phyloP scores from a whole-genome alignment of 1,140 invertebrate genomes.

The Mya arenaria region DNA sequence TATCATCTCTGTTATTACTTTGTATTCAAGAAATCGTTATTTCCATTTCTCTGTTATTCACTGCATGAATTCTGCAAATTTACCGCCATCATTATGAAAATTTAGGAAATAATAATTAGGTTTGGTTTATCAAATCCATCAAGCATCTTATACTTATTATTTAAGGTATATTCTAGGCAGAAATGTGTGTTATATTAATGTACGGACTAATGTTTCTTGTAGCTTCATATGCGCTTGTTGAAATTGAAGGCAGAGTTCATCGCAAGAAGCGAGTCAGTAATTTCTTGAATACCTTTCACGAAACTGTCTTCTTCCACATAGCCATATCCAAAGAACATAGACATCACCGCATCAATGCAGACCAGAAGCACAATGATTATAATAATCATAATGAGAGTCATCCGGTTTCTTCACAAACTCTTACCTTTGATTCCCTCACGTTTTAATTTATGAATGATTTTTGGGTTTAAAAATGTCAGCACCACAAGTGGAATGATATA shows the following conservation, averaged over 20 bases:
- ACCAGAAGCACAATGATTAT: constrained; percentile 89
- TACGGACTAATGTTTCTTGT: constrained; percentile 48
- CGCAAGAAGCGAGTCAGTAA: constrained; percentile 89
- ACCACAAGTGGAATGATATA: constrained; percentile 84
- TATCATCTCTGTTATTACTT: too few relatives aligned
- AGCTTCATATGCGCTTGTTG: constrained; percentile 41
- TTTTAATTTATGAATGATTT: constrained; percentile 87
- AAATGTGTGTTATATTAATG: too few relatives aligned
- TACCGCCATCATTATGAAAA: too few relatives aligned
- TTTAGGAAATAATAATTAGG: too few relatives aligned
- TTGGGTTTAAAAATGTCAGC: constrained; percentile 83
- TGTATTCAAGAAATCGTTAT: too few relatives aligned
- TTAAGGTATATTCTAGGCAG: too few relatives aligned
- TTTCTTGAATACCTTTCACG: constrained; percentile 85
- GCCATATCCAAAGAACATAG: constrained; percentile 81
- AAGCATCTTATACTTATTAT: too few relatives aligned
- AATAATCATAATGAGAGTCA: constrained; percentile 90
- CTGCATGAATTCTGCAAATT: too few relatives aligned
- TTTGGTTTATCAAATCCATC: too few relatives aligned
- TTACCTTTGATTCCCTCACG: constrained; percentile 74
- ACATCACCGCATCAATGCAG: constrained; percentile 87
- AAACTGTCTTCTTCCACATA: constrained; percentile 80
- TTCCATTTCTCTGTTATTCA: too few relatives aligned
- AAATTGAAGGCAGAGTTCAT: constrained; percentile 89
- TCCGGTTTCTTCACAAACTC: constrained; percentile 81